phyloP scores from a whole-genome alignment of 2,113 vertebrate species.

The Paracanthobrama guichenoti region DNA sequence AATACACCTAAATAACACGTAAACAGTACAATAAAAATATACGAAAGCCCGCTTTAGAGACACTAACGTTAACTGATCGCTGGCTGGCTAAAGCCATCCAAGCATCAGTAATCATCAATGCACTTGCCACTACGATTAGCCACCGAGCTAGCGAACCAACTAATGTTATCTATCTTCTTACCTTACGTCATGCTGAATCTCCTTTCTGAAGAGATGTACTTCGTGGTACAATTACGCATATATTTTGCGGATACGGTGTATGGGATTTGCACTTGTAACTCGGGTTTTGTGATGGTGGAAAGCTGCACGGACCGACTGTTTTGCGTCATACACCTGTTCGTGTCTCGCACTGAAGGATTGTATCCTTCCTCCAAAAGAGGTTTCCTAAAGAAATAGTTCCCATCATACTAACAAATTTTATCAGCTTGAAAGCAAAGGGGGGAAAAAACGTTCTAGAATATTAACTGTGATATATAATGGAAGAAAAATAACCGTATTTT shows the following conservation, averaged over 20 bases:
- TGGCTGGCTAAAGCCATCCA: background rate
- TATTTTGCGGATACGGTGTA: background rate
- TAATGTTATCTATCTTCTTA: constrained; percentile 19
- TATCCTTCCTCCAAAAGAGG: constrained; percentile 42
- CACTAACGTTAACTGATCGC: background rate
- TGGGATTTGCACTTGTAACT: background rate
- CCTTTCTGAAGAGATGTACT: background rate
- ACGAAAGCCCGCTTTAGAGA: background rate
- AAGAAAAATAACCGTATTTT: background rate
- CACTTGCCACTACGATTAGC: constrained; percentile 29
- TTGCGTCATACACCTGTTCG: constrained; percentile 57
- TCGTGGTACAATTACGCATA: background rate
- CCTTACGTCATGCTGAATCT: constrained; percentile 48
- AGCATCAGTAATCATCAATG: background rate
- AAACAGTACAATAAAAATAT: background rate
- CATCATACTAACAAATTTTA: background rate
- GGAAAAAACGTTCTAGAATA: too few relatives aligned
- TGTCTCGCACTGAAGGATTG: background rate
- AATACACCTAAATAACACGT: background rate
- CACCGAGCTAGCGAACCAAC: constrained; percentile 21
- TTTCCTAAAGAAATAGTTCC: constrained; percentile 42
- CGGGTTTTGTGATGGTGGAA: constrained; percentile 2
- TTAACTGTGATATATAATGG: background rate
- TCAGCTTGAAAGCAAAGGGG: background rate
- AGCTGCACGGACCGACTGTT: constrained; percentile 23